Percentiles rank a stretch among this genome's conserved stretches.
These are phyloP conservation scores for Zhuqinia jingwanae DNA, from an alignment of 2,888 invertebrate species.

Conservation along the genomic window DNA sequence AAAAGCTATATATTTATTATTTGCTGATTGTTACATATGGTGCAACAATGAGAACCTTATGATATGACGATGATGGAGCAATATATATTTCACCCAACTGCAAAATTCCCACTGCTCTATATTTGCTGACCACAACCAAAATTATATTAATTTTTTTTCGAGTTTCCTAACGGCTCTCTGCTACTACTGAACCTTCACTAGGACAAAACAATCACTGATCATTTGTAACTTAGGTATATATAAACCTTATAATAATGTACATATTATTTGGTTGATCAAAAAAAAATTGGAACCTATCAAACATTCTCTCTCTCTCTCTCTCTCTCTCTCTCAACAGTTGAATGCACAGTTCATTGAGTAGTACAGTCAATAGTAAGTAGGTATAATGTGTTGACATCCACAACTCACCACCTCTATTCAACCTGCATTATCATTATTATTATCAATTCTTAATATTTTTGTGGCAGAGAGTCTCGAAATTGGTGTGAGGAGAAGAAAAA, in stretches of 20 bases:
- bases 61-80: slow-evolving; percentile 47
- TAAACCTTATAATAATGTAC: too few relatives aligned
- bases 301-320: too few relatives aligned
- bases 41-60: slow-evolving; percentile 1
- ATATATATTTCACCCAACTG: slow-evolving; percentile 13
- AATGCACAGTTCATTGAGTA: neutral
- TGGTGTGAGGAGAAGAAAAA: slow-evolving; percentile 49
- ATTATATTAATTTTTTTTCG: slow-evolving; percentile 55
- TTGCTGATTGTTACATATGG: neutral
- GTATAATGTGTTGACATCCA: slow-evolving; percentile 23
- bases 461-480: slow-evolving; percentile 51
- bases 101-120: slow-evolving; percentile 42
- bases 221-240: slow-evolving; percentile 17
- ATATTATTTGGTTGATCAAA: neutral
- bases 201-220: slow-evolving; percentile 57
- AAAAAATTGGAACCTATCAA: neutral
- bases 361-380: neutral
- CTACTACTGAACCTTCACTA: slow-evolving; percentile 30
- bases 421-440: slow-evolving; percentile 7
- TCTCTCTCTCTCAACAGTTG: slow-evolving; percentile 9
- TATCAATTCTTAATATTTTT: slow-evolving; percentile 21
- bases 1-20: too few relatives aligned
- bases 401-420: neutral
- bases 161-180: slow-evolving; percentile 44
- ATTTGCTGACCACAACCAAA: slow-evolving; percentile 64